Conservation (phyloP, 1,140 invertebrate genomes). For the Heliothis virescens region DNA sequence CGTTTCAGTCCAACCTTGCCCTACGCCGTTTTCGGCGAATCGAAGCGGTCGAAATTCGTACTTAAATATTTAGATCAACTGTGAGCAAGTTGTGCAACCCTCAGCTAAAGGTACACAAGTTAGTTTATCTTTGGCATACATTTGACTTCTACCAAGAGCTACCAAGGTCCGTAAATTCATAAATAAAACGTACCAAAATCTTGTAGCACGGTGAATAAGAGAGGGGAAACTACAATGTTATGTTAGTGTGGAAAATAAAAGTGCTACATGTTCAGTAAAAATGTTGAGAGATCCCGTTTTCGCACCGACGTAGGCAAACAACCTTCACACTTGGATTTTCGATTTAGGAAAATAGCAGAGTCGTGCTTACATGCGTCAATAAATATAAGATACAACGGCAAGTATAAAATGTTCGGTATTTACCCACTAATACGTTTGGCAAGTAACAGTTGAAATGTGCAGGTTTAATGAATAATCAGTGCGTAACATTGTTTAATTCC, state of each 20-base stretch:
- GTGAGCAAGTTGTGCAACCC: constrained; percentile 37
- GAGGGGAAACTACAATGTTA: constrained; percentile 26
- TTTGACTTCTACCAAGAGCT: constrained; percentile 40
- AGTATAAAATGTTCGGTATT: constrained; percentile 22
- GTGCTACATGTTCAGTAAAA: constrained; percentile 27
- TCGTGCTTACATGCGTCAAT: constrained; percentile 44
- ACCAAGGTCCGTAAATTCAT: constrained; percentile 33
- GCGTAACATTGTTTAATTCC: constrained; percentile 20
- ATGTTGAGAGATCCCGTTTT: constrained; percentile 21
- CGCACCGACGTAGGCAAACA: constrained; percentile 36
- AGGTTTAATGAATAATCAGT: constrained; percentile 29
- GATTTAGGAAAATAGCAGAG: constrained; percentile 45
- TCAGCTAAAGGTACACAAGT: constrained; percentile 43
- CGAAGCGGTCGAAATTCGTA: constrained; percentile 23
- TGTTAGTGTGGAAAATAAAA: constrained; percentile 35
- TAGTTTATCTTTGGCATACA: constrained; percentile 50
- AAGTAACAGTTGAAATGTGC: constrained; percentile 10
- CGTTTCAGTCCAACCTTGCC: not conserved
- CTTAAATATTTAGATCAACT: constrained; percentile 40
- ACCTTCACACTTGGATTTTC: constrained; percentile 49
- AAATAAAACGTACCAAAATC: constrained; percentile 35
- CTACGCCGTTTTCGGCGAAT: not conserved
- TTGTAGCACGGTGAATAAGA: constrained; percentile 9
- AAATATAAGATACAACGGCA: constrained; percentile 30
- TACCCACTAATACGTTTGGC: constrained; percentile 10